Conservation (phyloP, 2,113 vertebrate species). For the Python bivittatus region DNA sequence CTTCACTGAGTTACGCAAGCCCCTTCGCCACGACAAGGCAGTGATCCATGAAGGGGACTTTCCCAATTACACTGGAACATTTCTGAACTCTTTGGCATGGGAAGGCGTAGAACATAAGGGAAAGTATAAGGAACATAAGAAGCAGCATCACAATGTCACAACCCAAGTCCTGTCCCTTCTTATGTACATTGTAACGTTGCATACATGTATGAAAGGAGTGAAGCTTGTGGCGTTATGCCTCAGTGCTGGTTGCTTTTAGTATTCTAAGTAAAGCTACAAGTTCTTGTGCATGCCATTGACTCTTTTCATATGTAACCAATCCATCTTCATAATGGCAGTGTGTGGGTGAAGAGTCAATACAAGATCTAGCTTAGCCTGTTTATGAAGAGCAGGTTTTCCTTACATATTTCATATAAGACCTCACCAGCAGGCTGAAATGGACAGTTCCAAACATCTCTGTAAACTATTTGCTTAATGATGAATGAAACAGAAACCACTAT, state of each 20-base stretch:
- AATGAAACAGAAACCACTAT: constrained; percentile 9
- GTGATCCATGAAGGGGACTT: no score
- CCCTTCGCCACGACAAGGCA: no score
- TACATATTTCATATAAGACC: not conserved
- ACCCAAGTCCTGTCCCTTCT: not conserved
- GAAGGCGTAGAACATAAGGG: not conserved
- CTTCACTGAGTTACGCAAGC: no score
- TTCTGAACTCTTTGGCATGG: not conserved
- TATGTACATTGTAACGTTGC: not conserved
- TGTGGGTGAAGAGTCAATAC: constrained; percentile 36
- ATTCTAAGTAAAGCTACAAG: not conserved
- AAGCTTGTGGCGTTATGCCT: not conserved
- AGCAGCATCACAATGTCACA: not conserved
- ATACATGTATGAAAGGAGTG: not conserved
- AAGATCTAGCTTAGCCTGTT: constrained; percentile 36
- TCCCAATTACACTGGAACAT: not conserved
- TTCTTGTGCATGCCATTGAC: not conserved
- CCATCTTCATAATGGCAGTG: constrained; percentile 28
- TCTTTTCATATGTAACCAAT: not conserved
- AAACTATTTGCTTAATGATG: not conserved
- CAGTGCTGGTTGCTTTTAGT: not conserved
- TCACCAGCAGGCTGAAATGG: not conserved
- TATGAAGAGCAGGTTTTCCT: not conserved
- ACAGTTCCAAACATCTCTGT: not conserved
- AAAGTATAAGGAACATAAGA: not conserved